Base-by-base conservation (phyloP, 2,797 vertebrate genomes). In the Bothrops alternatus region DNA sequence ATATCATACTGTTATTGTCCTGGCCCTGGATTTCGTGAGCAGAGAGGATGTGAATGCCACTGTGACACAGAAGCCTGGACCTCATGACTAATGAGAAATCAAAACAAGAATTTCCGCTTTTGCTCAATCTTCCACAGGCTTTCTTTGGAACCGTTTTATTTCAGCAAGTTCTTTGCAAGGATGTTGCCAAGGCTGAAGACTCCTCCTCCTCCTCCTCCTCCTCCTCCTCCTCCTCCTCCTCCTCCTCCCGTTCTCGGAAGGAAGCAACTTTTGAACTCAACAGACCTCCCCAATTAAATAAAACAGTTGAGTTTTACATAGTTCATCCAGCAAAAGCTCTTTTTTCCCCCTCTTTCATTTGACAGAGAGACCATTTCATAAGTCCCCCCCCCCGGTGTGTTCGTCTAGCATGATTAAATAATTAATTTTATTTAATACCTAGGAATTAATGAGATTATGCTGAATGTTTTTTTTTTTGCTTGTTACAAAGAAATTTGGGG, bases 21-120 rank as follows among this genome's bases (percentile, higher is more conserved):
- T 91, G 96, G 94, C 93, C 90, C 95, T 26, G n/a, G 95, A 96
- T 96, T 96, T 87, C 90, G 32, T 93, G 85, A 88, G 86, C 93
- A 58, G 93, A 95, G 93, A 78, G 95, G 96, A 95, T 97, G 95
- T 94, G 96, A 96, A 96, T 95, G 91, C 92, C 0, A 0, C 55
- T 91, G 94, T 0, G 91, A 96, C 96, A 93, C 96, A 95, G 86
- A 26, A 95, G 96, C 93, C 63, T 0, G 90, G 95, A 94, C 95
- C 96, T 93, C 96, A 90, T 78, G 89, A 89, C 92, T 95, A 96
- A 95, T 87, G 78, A 95, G 96, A 95, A 96, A 96, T 94, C 93
- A 96, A 97, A 97, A 97, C 95, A 96, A 95, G 96, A 95, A 96
- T 96, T 95, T 97, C 96, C 96, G 95, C 95, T 96, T 94, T 96